phyloP scores from a whole-genome alignment of 2,888 invertebrate species.

The Hanleya hanleyi region DNA sequence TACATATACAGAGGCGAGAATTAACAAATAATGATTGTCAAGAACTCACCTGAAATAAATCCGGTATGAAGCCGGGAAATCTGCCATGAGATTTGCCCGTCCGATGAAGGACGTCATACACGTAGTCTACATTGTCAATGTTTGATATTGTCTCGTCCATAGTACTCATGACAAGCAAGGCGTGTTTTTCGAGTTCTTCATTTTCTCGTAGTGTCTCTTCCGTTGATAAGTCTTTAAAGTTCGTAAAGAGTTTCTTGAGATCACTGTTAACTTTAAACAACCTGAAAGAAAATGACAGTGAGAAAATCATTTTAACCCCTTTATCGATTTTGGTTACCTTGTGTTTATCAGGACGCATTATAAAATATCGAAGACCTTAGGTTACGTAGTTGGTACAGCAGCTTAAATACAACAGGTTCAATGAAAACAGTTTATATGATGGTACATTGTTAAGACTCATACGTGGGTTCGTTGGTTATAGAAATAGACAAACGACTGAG shows the following conservation, averaged over 20 bases:
- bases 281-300: conserved; percentile 76
- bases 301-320: too few relatives aligned
- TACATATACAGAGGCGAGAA: not conserved
- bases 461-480: too few relatives aligned
- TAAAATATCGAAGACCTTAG: too few relatives aligned
- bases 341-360: too few relatives aligned
- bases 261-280: conserved; percentile 90
- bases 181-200: conserved; percentile 89
- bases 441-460: too few relatives aligned
- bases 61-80: conserved; percentile 90
- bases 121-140: conserved; percentile 88
- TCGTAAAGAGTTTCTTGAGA: conserved; percentile 76
- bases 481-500: too few relatives aligned
- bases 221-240: conserved; percentile 85
- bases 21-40: not conserved
- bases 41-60: conserved; percentile 88
- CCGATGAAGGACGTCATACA: conserved; percentile 87
- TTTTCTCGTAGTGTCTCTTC: conserved; percentile 84
- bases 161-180: conserved; percentile 90
- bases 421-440: too few relatives aligned
- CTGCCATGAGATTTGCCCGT: conserved; percentile 88
- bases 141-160: conserved; percentile 91
- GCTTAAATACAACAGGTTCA: too few relatives aligned
- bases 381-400: too few relatives aligned
- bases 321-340: too few relatives aligned